A percentile compares a stretch with the other conserved stretches of the same genome.
Conservation (phyloP, 1,140 invertebrate species). For the Sesamia nonagrioides region DNA sequence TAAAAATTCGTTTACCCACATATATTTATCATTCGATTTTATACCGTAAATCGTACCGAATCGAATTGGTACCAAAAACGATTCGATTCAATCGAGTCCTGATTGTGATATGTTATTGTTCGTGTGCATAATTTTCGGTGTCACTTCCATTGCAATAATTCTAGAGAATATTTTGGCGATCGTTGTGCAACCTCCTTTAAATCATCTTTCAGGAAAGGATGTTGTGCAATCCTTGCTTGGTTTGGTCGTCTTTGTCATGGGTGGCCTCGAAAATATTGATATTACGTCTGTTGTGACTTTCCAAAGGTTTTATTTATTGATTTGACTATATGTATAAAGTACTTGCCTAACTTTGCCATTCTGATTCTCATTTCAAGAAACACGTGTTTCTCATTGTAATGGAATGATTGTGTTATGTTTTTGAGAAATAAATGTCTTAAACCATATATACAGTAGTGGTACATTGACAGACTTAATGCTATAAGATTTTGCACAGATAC, state of each 20-base stretch:
- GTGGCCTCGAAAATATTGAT: not conserved
- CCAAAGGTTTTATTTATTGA: too few species aligned
- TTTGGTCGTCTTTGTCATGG: not conserved
- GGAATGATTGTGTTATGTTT: too few species aligned
- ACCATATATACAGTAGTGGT: too few species aligned
- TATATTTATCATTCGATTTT: constrained; percentile 62
- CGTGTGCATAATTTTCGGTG: constrained; percentile 55
- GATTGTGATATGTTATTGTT: constrained; percentile 64
- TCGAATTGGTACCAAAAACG: constrained; percentile 67
- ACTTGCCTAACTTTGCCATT: too few species aligned
- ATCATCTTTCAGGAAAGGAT: not conserved
- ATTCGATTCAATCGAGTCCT: constrained; percentile 59
- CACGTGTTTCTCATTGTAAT: too few species aligned
- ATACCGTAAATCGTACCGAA: constrained; percentile 66
- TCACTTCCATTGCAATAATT: constrained; percentile 37
- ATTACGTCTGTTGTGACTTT: not conserved
- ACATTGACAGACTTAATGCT: too few species aligned
- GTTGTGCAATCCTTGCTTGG: not conserved
- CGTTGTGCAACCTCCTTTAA: not conserved
- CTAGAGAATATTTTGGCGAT: constrained; percentile 19
- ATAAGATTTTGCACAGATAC: too few species aligned
- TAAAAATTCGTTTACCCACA: constrained; percentile 54
- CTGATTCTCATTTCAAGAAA: too few species aligned
- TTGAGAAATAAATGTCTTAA: too few species aligned
- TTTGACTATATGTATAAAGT: too few species aligned